phyloP scores from a whole-genome alignment of 2,888 invertebrate species.

The Acleris emargana region DNA sequence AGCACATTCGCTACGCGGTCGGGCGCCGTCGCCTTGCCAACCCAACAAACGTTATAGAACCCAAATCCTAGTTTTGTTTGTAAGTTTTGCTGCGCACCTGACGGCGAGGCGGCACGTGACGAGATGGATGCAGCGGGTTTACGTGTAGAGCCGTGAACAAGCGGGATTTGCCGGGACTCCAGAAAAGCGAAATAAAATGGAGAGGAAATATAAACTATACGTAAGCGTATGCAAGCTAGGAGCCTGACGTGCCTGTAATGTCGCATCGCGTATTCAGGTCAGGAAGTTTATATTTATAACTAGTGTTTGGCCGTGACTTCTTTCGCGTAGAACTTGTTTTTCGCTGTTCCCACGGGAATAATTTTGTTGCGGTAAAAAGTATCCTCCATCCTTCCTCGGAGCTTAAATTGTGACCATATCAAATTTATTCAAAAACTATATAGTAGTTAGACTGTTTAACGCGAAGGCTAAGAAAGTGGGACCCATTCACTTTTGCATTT shows the following conservation, averaged over 20 bases:
- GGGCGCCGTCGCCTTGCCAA: conserved; percentile 8
- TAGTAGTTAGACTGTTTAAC: too few relatives aligned
- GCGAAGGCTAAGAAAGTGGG: too few relatives aligned
- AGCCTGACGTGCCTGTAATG: conserved; percentile 3
- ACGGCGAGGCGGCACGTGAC: conserved; percentile 33
- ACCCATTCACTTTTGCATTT: too few relatives aligned
- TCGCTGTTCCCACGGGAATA: too few relatives aligned
- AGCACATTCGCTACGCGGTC: conserved; percentile 2
- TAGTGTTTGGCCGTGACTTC: too few relatives aligned
- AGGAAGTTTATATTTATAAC: not conserved
- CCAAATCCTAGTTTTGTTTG: conserved; percentile 31
- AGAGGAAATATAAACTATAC: conserved; percentile 8
- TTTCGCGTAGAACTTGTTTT: too few relatives aligned
- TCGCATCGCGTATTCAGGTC: conserved; percentile 1
- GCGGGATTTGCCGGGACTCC: conserved; percentile 23
- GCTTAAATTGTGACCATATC: too few relatives aligned
- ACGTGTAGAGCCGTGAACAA: conserved; percentile 31
- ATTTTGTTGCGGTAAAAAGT: too few relatives aligned
- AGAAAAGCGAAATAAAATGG: conserved; percentile 25
- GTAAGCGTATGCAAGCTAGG: not conserved
- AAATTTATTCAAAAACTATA: too few relatives aligned
- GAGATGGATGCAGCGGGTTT: conserved; percentile 31
- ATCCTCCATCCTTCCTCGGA: too few relatives aligned
- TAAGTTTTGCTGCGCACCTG: conserved; percentile 33
- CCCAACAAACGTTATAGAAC: conserved; percentile 4